A percentile compares a stretch with the other conserved stretches of the same genome.
These are phyloP conservation scores for Phyto melanocephala DNA, from an alignment of 2,888 invertebrate genomes.

Conservation along the genomic window DNA sequence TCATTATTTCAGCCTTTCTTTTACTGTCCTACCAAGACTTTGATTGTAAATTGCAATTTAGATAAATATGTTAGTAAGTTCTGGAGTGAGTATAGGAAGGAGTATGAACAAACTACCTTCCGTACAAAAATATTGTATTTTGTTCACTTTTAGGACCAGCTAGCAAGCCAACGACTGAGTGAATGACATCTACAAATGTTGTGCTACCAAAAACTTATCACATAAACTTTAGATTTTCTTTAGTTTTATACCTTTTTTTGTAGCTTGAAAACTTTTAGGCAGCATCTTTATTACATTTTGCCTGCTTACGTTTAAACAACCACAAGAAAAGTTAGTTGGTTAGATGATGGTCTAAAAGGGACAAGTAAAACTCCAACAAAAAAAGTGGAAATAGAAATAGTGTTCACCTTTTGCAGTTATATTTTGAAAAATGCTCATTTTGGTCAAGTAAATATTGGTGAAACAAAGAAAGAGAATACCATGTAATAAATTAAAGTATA, in stretches of 20 bases:
- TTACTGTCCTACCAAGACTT: background rate
- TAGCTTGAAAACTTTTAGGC: slow-evolving; percentile 29
- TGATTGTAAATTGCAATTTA: slow-evolving; percentile 61
- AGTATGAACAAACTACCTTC: background rate
- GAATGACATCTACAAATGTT: slow-evolving; percentile 54
- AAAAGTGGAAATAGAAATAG: background rate
- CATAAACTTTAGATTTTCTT: slow-evolving; percentile 42
- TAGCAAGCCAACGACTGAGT: slow-evolving; percentile 13
- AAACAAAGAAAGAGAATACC: background rate
- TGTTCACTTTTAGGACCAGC: no score
- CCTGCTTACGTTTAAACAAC: slow-evolving; percentile 5
- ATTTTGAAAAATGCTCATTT: background rate
- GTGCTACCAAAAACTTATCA: slow-evolving; percentile 35
- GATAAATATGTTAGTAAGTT: slow-evolving; percentile 29
- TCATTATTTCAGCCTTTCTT: slow-evolving; percentile 10
- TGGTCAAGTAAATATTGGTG: slow-evolving; percentile 24
- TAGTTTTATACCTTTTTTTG: background rate
- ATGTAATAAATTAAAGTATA: slow-evolving; percentile 16
- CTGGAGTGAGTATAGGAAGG: background rate
- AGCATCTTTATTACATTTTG: slow-evolving; percentile 53
- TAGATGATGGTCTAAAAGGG: background rate
- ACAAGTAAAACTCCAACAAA: background rate
- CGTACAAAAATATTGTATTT: background rate
- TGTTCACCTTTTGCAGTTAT: background rate
- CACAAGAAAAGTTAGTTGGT: background rate